Base-by-base conservation (phyloP, 2,888 invertebrate genomes). In the Pogonocherus hispidulus region DNA sequence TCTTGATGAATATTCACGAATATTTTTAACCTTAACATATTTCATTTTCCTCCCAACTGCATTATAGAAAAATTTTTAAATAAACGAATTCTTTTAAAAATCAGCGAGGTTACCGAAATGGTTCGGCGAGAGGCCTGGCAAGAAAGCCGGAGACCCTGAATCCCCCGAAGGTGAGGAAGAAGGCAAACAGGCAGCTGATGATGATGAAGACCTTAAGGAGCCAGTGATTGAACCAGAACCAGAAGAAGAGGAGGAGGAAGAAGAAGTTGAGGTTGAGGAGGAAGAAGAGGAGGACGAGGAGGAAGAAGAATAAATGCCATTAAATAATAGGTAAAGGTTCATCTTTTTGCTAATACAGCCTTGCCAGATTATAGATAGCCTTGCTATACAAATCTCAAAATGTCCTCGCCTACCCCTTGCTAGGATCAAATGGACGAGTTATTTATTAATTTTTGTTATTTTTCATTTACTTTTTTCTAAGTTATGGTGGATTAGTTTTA, bases 51-150 rank as follows among this genome's bases (percentile, higher is more conserved):
- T 74, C 27, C 27, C 27, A 27, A 8, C 27, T 27, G 8, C 27
- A 8, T 8, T 27, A 27, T 8, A 5, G 8, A 5, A 27, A 27
- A 27, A 27, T 27, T 27, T 5, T 27, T 27, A 5, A 5, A 3
- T 0, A 3, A 2, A 37, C 1, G 37, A n/a, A 3, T 27, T 27
- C 8, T 27, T 27, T 27, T 27, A 5, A 5, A n/a, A 27, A 27
- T 83, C 86, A 96, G 96, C 95, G 89, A 93, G 93, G 90, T 89
- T 96, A 87, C 96, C 96, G 81, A 96, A 96, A 87, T 96, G 96
- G 96, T 96, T 96, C 90, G 96, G 96, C 82, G 96, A 96, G 88
- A 90, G 96, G 87, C 96, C 96, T 78, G 96, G 96, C 90, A 96
- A 95, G 88, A 96, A 95, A 90, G 86, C 92, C 86, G 95, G 93